These are phyloP conservation scores for Drosophila cognata DNA, from an alignment of 2,888 invertebrate species.

Conservation along the genomic window DNA sequence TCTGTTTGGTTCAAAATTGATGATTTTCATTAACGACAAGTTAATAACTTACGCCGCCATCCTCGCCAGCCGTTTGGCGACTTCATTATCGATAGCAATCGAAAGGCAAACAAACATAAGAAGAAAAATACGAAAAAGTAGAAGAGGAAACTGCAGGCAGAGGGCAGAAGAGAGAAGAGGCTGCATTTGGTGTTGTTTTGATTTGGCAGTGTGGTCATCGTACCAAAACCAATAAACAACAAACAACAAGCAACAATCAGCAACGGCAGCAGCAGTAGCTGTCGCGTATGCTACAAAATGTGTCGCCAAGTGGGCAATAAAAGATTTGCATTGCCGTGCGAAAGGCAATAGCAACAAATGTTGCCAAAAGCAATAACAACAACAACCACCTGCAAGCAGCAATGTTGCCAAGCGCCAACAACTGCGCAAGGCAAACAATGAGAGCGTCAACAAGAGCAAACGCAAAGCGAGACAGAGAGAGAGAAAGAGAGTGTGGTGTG, in stretches of 20 bases:
- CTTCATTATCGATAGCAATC: conserved; percentile 66
- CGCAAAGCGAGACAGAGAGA: neutral
- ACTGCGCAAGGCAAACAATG: conserved; percentile 44
- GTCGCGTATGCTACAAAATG: conserved; percentile 37
- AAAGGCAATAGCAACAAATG: conserved; percentile 41
- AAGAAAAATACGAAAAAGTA: neutral
- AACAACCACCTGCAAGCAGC: conserved; percentile 49
- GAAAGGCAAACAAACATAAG: conserved; percentile 32
- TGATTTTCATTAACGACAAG: conserved; percentile 81
- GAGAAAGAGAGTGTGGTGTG: neutral
- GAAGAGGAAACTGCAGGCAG: neutral
- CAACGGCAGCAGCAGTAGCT: conserved; percentile 12
- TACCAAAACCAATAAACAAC: conserved; percentile 25
- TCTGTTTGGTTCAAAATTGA: conserved; percentile 66
- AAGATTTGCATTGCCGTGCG: conserved; percentile 36
- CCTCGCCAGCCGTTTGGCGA: conserved; percentile 44
- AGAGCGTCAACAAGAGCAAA: neutral
- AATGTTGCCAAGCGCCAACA: conserved; percentile 53
- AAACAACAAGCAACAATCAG: conserved; percentile 26
- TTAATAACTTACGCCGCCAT: conserved; percentile 66
- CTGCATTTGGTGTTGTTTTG: conserved; percentile 53
- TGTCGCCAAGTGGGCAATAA: conserved; percentile 50
- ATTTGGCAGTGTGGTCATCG: conserved; percentile 34
- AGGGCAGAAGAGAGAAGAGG: neutral
- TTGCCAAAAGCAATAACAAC: conserved; percentile 21